Evolutionary conservation across 2,797 vertebrate species (phyloP).

Genomic region (Natrix natrix): DNA sequence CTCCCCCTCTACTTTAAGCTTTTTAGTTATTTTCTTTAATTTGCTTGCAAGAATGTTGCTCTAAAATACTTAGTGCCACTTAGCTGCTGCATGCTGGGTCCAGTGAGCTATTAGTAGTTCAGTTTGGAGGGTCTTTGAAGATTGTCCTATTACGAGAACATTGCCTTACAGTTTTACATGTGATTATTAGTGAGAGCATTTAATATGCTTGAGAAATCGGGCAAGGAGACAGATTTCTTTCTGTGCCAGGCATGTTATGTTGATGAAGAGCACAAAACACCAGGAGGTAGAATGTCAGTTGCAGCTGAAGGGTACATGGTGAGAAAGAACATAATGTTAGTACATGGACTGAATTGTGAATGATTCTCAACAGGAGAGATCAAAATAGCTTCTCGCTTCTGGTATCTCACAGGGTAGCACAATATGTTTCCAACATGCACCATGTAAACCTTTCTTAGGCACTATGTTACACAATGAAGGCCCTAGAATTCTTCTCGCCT

Average conservation of each 20-base stretch:
- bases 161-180: constrained; percentile 39
- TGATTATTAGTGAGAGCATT: constrained; percentile 42
- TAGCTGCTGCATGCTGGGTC: constrained; percentile 7
- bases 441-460: constrained; percentile 24
- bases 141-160: constrained; percentile 24
- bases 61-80: constrained; percentile 21
- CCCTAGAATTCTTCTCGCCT: not conserved
- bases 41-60: not conserved
- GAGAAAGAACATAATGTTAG: constrained; percentile 21
- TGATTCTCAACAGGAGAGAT: constrained; percentile 40
- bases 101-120: constrained; percentile 8
- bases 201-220: constrained; percentile 41
- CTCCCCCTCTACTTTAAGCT: not conserved
- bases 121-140: constrained; percentile 40
- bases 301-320: constrained; percentile 50
- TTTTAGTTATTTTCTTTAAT: constrained; percentile 14
- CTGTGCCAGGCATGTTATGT: constrained; percentile 21
- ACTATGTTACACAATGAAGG: not conserved
- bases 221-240: constrained; percentile 30
- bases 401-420: not conserved
- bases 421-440: constrained; percentile 26
- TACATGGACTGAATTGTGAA: constrained; percentile 37
- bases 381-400: constrained; percentile 45
- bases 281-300: constrained; percentile 61
- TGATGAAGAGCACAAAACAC: constrained; percentile 55